These are phyloP conservation scores for Pseudomyrmex concolor DNA, from an alignment of 1,140 invertebrate species.

Conservation along the genomic window DNA sequence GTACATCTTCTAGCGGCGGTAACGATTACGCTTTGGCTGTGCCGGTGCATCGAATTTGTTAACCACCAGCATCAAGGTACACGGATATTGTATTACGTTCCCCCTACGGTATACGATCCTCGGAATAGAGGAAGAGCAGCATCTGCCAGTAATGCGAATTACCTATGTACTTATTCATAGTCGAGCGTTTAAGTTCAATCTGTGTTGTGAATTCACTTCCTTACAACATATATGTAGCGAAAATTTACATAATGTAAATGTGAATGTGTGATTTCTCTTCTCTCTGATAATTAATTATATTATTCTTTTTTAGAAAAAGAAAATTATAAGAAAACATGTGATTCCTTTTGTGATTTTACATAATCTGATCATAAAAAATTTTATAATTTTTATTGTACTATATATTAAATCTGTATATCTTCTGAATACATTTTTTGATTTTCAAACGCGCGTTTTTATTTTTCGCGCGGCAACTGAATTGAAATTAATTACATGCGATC, in stretches of 20 bases:
- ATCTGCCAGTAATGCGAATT: conserved; percentile 29
- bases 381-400: no score
- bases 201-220: conserved; percentile 37
- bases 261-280: no score
- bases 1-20: conserved; percentile 41
- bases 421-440: background rate
- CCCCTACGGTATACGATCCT: background rate
- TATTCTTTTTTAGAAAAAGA: background rate
- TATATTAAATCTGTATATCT: background rate
- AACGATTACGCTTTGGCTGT: conserved; percentile 45
- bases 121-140: conserved; percentile 28
- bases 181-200: conserved; percentile 29
- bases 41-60: conserved; percentile 37
- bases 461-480: background rate
- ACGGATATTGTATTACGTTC: conserved; percentile 47
- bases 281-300: conserved; percentile 33
- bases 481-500: conserved; percentile 12
- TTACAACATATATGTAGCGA: background rate
- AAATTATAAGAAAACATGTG: background rate
- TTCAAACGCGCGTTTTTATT: background rate
- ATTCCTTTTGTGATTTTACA: background rate
- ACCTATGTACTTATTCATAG: conserved; percentile 43
- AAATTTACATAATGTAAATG: conserved; percentile 42
- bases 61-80: conserved; percentile 53
- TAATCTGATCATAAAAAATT: no score